These are phyloP conservation scores for Salvelinus sp. DNA, from an alignment of 2,113 vertebrate species.

Conservation along the genomic window DNA sequence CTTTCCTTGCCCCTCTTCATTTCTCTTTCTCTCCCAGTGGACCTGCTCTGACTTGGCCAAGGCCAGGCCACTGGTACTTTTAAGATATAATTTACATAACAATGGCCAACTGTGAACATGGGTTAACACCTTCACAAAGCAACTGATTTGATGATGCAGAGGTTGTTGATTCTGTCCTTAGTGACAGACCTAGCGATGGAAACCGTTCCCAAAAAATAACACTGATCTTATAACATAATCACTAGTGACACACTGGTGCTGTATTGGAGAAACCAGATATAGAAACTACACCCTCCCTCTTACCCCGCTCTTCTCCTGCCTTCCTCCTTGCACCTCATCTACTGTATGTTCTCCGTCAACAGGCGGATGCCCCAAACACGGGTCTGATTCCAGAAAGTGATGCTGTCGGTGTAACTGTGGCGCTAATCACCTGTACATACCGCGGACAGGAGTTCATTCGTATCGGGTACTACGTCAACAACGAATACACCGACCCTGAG, in stretches of 20 bases:
- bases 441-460: slow-evolving; percentile 90
- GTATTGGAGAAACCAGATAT: too few relatives aligned
- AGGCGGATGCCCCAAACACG: slow-evolving; percentile 88
- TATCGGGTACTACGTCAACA: slow-evolving; percentile 93
- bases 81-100: too few relatives aligned
- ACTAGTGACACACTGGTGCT: background rate
- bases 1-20: too few relatives aligned
- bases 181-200: too few relatives aligned
- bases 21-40: too few relatives aligned
- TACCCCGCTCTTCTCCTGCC: background rate
- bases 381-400: slow-evolving; percentile 88
- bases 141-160: background rate
- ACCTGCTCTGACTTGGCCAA: too few relatives aligned
- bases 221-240: too few relatives aligned
- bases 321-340: background rate
- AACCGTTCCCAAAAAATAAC: too few relatives aligned
- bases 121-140: background rate
- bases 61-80: too few relatives aligned
- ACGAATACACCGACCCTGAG: slow-evolving; percentile 87
- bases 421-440: slow-evolving; percentile 91
- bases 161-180: too few relatives aligned
- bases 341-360: slow-evolving; percentile 3
- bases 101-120: too few relatives aligned
- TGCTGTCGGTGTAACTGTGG: slow-evolving; percentile 91
- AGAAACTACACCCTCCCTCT: too few relatives aligned